These are phyloP conservation scores for Colletes collaris DNA, from an alignment of 2,888 invertebrate species.

Conservation along the genomic window DNA sequence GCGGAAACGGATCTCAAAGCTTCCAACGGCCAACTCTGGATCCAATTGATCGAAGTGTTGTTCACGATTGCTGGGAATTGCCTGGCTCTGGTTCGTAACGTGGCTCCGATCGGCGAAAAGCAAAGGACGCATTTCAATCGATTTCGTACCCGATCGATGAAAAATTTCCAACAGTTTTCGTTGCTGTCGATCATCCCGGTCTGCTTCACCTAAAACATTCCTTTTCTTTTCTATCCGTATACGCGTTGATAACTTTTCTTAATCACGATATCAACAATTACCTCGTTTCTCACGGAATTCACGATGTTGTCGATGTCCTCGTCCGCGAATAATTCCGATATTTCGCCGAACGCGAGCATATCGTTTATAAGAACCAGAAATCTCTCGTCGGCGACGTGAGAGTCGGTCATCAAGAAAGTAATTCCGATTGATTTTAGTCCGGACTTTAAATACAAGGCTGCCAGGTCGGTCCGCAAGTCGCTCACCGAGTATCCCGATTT, in stretches of 20 bases:
- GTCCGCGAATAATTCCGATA: slow-evolving; percentile 94
- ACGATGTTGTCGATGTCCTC: slow-evolving; percentile 96
- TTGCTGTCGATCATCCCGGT: slow-evolving; percentile 92
- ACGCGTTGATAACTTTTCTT: no score
- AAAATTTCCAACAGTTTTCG: slow-evolving; percentile 98
- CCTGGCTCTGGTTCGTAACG: slow-evolving; percentile 92
- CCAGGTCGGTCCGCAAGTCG: slow-evolving; percentile 90
- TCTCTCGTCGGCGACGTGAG: slow-evolving; percentile 95
- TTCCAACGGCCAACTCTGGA: slow-evolving; percentile 97
- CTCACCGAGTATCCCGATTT: slow-evolving; percentile 93
- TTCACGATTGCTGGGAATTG: slow-evolving; percentile 97
- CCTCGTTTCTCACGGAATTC: slow-evolving; percentile 89
- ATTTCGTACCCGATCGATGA: slow-evolving; percentile 94
- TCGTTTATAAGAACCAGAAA: slow-evolving; percentile 97
- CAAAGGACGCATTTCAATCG: slow-evolving; percentile 92
- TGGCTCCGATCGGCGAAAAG: slow-evolving; percentile 97
- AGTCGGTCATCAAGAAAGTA: slow-evolving; percentile 96
- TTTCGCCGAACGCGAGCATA: slow-evolving; percentile 96
- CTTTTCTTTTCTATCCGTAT: no score
- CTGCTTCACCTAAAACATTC: slow-evolving; percentile 88
- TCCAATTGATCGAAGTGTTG: slow-evolving; percentile 97
- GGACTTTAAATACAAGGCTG: slow-evolving; percentile 92
- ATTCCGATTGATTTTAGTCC: slow-evolving; percentile 93
- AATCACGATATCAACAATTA: slow-evolving; percentile 69
- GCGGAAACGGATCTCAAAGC: slow-evolving; percentile 95